Evolutionary conservation across 2,888 invertebrate genomes (phyloP), one percentile per base, ranked within the genome.

Genomic region (Dyspetes luteomarginatus): DNA sequence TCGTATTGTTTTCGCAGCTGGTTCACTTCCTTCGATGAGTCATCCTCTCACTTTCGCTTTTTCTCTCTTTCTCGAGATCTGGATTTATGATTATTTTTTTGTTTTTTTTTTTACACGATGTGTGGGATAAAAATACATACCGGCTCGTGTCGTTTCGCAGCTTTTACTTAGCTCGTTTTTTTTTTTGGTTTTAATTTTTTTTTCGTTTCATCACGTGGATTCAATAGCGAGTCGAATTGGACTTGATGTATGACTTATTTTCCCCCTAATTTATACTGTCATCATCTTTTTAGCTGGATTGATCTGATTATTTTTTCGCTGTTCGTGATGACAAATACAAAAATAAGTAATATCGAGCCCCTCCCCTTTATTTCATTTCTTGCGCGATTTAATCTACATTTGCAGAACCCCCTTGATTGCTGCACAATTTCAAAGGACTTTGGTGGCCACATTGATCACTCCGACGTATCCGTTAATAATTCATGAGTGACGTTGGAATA

Each of bases 301-400:
- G 73, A 43, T 52, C 26, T 22, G 43, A 62, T 72, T 65, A n/a
- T 64, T 41, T 45, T 19, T 58, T 67, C 60, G 64, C 58, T 69
- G 72, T 48, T 65, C 73, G 69, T 50, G 50, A 56, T 56, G 55
- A 78, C 60, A 58, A 72, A 82, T 83, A 83, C 43, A 83, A 83
- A 83, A 83, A 83, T 82, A 83, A 82, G 73, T 83, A 78, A 78
- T 75, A 81, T 55, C 62, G 78, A 78, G 81, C 58, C 74, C n/a
- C 67, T 68, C 30, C 5, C 60, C 60, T 68, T 64, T 69, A 67
- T 48, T 76, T 55, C 45, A 48, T 69, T n/a, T n/a, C 45, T 17
- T 50, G 19, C 65, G 19, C 50, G 65, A 62, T 72, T 43, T 65
- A 22, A 45, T 5, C 55, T 36, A 45, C 15, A 55, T 45, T 3